A percentile compares a stretch with the other conserved stretches of the same genome.
Conservation (phyloP, 2,888 invertebrate species). For the Apantesis nais region DNA sequence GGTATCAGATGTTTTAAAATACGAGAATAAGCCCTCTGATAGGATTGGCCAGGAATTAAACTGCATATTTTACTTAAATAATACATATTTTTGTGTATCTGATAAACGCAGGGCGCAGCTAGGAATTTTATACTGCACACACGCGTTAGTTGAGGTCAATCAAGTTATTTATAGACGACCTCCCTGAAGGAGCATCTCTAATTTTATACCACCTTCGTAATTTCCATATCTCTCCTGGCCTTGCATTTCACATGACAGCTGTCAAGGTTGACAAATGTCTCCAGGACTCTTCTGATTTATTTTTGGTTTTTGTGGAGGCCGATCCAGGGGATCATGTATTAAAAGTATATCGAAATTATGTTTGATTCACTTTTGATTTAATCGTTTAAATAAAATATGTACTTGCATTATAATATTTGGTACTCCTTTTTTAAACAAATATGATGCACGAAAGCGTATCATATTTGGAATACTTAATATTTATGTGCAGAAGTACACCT, state of each 20-base stretch:
- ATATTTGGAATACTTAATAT: background rate
- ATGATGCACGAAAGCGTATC: background rate
- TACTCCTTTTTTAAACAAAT: background rate
- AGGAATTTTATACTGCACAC: background rate
- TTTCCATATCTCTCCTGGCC: constrained; percentile 1
- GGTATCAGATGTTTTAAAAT: too few relatives aligned
- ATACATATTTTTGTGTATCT: too few relatives aligned
- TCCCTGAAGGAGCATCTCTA: background rate
- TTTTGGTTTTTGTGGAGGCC: background rate
- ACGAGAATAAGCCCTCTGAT: too few relatives aligned
- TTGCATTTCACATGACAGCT: background rate
- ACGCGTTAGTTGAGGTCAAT: background rate
- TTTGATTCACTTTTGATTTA: background rate
- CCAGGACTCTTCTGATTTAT: background rate
- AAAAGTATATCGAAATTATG: background rate
- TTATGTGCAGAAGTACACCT: background rate
- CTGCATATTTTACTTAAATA: too few relatives aligned
- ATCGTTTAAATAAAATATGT: too few relatives aligned
- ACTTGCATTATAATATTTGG: background rate
- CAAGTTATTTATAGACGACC: background rate
- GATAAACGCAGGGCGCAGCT: too few relatives aligned
- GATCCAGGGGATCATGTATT: background rate
- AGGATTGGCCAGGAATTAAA: too few relatives aligned
- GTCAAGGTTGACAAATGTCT: constrained; percentile 1
- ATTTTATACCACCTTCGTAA: background rate